Evolutionary conservation across 2,113 vertebrate species (phyloP).

Genomic region (Herpetotheres cachinnans): DNA sequence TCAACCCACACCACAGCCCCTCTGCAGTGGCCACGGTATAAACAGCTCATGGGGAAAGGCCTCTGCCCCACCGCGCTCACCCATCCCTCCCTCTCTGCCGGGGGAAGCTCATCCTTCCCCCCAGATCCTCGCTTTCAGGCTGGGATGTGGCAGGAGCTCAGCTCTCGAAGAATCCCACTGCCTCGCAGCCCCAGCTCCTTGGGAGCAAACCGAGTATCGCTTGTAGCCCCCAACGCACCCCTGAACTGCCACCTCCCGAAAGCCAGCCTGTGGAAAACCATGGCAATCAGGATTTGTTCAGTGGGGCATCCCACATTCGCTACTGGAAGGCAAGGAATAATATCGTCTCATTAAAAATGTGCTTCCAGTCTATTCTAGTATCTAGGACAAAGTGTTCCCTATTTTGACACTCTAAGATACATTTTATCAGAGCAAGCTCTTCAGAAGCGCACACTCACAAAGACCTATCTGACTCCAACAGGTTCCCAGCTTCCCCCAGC

Average conservation of each 20-base stretch:
- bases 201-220: not conserved
- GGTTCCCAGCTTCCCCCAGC: not conserved
- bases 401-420: constrained; percentile 25
- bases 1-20: not conserved
- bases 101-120: not conserved
- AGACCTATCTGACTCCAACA: not conserved
- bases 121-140: not conserved
- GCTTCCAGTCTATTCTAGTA: constrained; percentile 31
- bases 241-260: not conserved
- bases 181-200: not conserved
- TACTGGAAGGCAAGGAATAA: constrained; percentile 1
- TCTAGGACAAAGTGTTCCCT: constrained; percentile 58
- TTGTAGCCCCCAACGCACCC: not conserved
- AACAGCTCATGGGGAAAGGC: not conserved
- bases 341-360: not conserved
- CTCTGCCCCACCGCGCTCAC: not conserved
- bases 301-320: constrained; percentile 11
- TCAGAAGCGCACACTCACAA: constrained; percentile 11
- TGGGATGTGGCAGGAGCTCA: not conserved
- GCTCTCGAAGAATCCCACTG: not conserved
- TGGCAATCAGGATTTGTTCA: not conserved
- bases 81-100: not conserved
- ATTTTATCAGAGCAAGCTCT: constrained; percentile 34
- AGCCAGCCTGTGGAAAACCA: not conserved
- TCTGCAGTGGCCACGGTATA: accelerated